Conservation (phyloP, 2,797 vertebrate species). For the Cygnus olor region DNA sequence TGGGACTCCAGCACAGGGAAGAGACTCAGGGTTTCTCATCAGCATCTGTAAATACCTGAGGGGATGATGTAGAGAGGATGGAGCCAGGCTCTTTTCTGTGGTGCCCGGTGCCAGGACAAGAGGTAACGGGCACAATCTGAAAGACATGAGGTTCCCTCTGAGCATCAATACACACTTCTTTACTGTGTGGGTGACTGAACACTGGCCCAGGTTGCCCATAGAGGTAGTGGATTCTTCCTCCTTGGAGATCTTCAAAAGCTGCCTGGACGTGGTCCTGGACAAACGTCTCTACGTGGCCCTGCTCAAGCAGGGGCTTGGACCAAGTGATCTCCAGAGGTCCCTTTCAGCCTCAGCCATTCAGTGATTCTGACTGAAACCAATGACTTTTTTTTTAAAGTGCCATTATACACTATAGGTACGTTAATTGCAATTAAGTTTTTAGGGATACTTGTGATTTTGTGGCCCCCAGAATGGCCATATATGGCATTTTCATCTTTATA, state of each 20-base stretch:
- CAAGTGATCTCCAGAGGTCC: not conserved
- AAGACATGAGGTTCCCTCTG: not conserved
- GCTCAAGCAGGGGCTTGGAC: not conserved
- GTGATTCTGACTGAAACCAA: not conserved
- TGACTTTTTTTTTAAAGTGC: not conserved
- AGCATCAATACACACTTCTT: not conserved
- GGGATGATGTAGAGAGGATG: rapidly evolving
- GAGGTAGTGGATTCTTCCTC: not conserved
- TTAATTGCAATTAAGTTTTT: not conserved
- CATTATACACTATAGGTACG: not conserved
- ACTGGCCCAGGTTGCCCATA: not conserved
- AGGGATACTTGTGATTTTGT: not conserved
- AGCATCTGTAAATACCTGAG: not conserved
- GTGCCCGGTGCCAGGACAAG: not conserved
- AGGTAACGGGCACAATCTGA: not conserved
- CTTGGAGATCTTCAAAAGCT: not conserved
- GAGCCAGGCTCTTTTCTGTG: not conserved
- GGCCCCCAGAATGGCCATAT: no score
- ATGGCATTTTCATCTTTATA: not conserved
- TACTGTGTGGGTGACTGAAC: not conserved
- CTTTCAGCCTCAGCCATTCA: not conserved
- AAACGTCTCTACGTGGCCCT: not conserved
- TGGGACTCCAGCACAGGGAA: not conserved
- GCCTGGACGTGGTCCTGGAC: not conserved
- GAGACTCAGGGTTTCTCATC: not conserved